These are phyloP conservation scores for Harpagifer antarcticus DNA, from an alignment of 2,797 vertebrate genomes.

Conservation along the genomic window DNA sequence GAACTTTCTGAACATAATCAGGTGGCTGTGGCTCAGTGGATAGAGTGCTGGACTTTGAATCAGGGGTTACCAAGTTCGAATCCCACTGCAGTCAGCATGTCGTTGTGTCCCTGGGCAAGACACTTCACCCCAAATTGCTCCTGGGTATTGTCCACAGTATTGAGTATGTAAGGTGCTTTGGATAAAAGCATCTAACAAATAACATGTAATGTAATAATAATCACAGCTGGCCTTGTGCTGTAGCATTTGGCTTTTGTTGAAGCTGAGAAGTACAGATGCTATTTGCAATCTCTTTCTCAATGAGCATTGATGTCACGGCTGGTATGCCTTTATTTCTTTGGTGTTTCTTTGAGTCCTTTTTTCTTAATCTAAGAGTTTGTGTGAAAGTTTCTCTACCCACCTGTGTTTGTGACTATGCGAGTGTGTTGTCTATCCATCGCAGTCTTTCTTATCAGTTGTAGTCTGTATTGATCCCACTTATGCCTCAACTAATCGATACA, in stretches of 20 bases:
- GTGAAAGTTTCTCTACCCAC: slow-evolving; percentile 21
- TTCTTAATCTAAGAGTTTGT: slow-evolving; percentile 19
- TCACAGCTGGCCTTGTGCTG: not conserved
- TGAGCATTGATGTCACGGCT: slow-evolving; percentile 8
- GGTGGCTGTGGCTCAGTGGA: no score
- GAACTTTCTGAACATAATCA: slow-evolving; percentile 3
- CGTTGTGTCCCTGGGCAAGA: no score
- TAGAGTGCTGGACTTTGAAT: no score
- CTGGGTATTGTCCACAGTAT: no score
- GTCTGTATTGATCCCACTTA: slow-evolving; percentile 74
- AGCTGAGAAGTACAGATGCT: slow-evolving; percentile 33
- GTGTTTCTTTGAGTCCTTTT: slow-evolving; percentile 14
- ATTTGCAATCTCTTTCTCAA: slow-evolving; percentile 36
- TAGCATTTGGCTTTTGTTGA: slow-evolving; percentile 8
- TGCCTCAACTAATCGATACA: slow-evolving; percentile 73
- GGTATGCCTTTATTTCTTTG: slow-evolving; percentile 20
- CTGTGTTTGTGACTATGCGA: slow-evolving; percentile 31
- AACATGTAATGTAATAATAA: no score
- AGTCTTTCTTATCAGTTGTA: slow-evolving; percentile 64
- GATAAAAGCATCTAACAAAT: no score
- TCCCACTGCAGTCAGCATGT: no score
- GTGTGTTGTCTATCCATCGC: slow-evolving; percentile 45
- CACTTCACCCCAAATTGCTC: no score
- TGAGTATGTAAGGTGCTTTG: no score
- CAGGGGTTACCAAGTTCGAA: no score